A percentile compares a stretch with the other conserved stretches of the same genome.
Conservation (phyloP, 64 coral and sea anemone species). For the Catalaphyllia jardinei region DNA sequence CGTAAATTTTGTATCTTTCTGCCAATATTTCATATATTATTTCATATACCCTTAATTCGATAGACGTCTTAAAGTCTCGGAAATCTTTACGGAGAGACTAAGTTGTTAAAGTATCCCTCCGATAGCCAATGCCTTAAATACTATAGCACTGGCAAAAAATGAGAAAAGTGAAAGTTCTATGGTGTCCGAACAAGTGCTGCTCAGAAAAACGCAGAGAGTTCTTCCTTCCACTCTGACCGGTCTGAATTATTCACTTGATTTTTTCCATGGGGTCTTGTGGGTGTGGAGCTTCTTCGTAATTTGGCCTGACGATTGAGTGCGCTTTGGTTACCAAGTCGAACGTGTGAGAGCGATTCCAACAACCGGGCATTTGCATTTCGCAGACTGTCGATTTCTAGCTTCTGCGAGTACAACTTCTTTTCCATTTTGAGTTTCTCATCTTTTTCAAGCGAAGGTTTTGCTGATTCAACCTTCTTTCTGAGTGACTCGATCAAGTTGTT, state of each 20-base stretch:
- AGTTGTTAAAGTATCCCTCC: too few species aligned
- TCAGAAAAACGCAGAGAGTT: slow-evolving; percentile 68
- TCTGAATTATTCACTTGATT: not conserved
- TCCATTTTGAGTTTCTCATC: slow-evolving; percentile 44
- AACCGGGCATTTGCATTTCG: slow-evolving; percentile 53
- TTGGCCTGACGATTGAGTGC: slow-evolving; percentile 4
- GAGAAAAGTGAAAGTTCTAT: not conserved
- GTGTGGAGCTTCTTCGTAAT: slow-evolving; percentile 14
- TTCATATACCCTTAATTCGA: not conserved
- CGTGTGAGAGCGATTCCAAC: slow-evolving; percentile 45
- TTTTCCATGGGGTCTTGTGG: not conserved
- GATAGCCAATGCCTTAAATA: not conserved
- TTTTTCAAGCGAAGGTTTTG: slow-evolving; percentile 5
- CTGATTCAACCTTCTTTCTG: slow-evolving; percentile 15
- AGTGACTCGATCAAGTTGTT: slow-evolving; percentile 28
- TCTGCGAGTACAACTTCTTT: slow-evolving; percentile 39
- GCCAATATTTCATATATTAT: slow-evolving; percentile 1
- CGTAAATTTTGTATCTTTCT: not conserved
- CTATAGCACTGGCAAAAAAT: not conserved
- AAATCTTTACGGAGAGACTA: too few species aligned
- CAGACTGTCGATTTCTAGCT: slow-evolving; percentile 46
- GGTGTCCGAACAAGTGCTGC: too few species aligned
- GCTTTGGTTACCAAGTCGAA: not conserved
- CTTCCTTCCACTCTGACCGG: slow-evolving; percentile 52
- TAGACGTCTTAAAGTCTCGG: too few species aligned